A percentile compares a stretch with the other conserved stretches of the same genome.
These are phyloP conservation scores for Emmelina monodactyla DNA, from an alignment of 2,888 invertebrate genomes.

Conservation along the genomic window DNA sequence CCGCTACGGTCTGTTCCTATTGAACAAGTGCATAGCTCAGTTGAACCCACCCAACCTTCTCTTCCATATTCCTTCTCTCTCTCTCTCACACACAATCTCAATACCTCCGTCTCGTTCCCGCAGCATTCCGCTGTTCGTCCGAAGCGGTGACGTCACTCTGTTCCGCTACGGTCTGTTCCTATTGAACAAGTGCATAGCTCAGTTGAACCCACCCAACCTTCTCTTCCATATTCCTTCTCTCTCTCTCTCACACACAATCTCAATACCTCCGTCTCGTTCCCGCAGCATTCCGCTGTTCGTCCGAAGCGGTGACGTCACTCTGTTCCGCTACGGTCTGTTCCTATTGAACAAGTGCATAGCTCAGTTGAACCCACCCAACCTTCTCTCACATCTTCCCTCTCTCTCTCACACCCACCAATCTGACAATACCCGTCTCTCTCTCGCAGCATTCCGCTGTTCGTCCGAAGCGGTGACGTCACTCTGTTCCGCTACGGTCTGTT, in stretches of 20 bases:
- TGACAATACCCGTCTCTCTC: too few species aligned
- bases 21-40: constrained; percentile 96
- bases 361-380: too few species aligned
- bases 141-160: constrained; percentile 3
- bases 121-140: not conserved
- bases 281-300: not conserved
- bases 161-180: constrained; percentile 92
- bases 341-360: constrained; percentile 94
- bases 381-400: too few species aligned
- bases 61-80: too few species aligned
- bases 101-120: too few species aligned
- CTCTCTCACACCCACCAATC: too few species aligned
- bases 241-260: too few species aligned
- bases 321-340: constrained; percentile 88
- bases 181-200: constrained; percentile 93
- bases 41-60: too few species aligned
- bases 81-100: too few species aligned
- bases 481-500: constrained; percentile 88
- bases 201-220: too few species aligned
- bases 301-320: not conserved
- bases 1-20: constrained; percentile 87
- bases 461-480: not conserved
- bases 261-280: constrained; percentile 87
- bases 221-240: too few species aligned
- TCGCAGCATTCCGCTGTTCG: not conserved